Conservation (phyloP, 2,797 vertebrate species). For the Loris lydekkerianus region DNA sequence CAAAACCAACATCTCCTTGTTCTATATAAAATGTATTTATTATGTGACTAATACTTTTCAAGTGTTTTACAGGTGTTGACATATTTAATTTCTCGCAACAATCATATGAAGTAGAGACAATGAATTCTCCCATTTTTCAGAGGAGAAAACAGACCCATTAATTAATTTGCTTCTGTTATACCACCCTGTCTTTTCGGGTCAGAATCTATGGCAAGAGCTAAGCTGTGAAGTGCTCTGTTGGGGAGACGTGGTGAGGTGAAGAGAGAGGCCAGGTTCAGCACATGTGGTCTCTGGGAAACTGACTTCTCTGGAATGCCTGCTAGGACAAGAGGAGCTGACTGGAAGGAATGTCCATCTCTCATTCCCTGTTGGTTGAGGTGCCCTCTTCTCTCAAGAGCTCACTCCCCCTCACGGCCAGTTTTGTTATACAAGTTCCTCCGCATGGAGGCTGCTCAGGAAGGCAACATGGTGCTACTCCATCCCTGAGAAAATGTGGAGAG, state of each 20-base stretch:
- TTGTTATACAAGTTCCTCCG: background rate
- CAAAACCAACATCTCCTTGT: background rate
- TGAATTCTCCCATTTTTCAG: background rate
- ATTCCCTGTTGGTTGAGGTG: background rate
- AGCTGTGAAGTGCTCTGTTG: background rate
- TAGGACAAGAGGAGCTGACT: background rate
- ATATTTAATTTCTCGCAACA: constrained; percentile 1
- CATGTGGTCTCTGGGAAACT: background rate
- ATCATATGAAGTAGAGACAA: background rate
- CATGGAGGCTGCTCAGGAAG: background rate
- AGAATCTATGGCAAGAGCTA: background rate
- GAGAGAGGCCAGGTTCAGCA: background rate
- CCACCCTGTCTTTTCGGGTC: background rate
- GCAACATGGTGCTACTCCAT: no score
- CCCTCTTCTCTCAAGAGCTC: background rate
- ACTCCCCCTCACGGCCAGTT: background rate
- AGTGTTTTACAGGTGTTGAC: background rate
- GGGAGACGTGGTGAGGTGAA: background rate
- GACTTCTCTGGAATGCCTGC: background rate
- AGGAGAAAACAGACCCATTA: background rate
- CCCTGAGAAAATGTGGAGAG: no score
- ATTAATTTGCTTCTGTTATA: background rate
- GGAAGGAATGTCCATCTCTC: background rate
- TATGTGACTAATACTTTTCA: background rate
- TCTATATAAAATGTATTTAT: background rate